Conservation (phyloP, 2,888 invertebrate genomes). For the Sarcophaga variegata region DNA sequence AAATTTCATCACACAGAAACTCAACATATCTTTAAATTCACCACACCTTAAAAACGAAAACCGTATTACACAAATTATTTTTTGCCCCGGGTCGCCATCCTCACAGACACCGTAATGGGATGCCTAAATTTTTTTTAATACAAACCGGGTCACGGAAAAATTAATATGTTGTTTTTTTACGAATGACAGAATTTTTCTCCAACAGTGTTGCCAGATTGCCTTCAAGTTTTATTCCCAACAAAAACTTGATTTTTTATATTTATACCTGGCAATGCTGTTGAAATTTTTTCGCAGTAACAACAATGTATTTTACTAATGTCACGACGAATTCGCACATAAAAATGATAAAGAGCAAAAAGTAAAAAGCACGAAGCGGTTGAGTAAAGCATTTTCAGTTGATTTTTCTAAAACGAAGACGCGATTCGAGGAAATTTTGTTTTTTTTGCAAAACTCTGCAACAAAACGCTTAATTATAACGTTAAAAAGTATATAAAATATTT, state of each 20-base stretch:
- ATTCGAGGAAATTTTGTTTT: constrained; percentile 55
- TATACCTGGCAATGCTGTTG: constrained; percentile 46
- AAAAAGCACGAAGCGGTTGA: constrained; percentile 66
- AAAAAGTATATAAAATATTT: constrained; percentile 46
- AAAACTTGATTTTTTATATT: neutral
- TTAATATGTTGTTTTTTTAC: too few relatives aligned
- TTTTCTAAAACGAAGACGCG: constrained; percentile 69
- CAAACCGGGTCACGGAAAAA: too few relatives aligned
- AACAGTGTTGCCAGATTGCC: neutral
- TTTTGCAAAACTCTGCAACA: constrained; percentile 51
- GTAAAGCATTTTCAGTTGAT: constrained; percentile 68
- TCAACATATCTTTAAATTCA: too few relatives aligned
- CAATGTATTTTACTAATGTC: constrained; percentile 37
- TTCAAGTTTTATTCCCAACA: constrained; percentile 38
- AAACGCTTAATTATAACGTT: constrained; percentile 46
- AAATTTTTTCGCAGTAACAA: neutral
- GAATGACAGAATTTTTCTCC: neutral
- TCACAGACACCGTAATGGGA: too few relatives aligned
- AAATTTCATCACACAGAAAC: too few relatives aligned
- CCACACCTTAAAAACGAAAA: too few relatives aligned
- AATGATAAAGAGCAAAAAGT: constrained; percentile 54
- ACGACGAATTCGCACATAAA: constrained; percentile 55
- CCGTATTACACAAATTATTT: too few relatives aligned
- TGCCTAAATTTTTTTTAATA: too few relatives aligned
- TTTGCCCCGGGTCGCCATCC: too few relatives aligned